phyloP scores from a whole-genome alignment of 2,888 invertebrate genomes.

The Latrodectus hesperus region DNA sequence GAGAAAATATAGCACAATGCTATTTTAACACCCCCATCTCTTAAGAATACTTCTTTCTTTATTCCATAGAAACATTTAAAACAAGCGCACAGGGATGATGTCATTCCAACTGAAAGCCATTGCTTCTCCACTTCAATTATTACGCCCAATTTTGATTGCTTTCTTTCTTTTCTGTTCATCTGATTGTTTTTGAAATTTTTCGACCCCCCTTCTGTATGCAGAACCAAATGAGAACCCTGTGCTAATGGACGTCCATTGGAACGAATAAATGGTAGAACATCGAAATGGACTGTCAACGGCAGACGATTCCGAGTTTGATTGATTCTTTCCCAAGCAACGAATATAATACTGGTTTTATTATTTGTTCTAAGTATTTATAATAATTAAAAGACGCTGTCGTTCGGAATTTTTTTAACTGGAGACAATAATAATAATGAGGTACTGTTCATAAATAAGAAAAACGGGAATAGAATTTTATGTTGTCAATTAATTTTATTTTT shows the following conservation, averaged over 20 bases:
- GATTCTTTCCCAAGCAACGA: constrained; percentile 13
- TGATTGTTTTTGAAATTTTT: constrained; percentile 24
- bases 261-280: background rate
- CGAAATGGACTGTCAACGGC: constrained; percentile 21
- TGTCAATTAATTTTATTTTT: too few species aligned
- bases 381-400: background rate
- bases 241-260: constrained; percentile 22
- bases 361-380: constrained; percentile 2
- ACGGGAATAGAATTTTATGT: too few species aligned
- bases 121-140: constrained; percentile 23
- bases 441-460: too few species aligned
- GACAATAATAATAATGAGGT: too few species aligned
- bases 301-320: constrained; percentile 21
- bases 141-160: constrained; percentile 33
- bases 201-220: background rate
- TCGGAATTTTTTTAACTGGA: background rate
- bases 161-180: constrained; percentile 12
- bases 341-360: background rate
- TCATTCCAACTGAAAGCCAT: constrained; percentile 1
- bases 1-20: too few species aligned
- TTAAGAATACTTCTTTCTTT: background rate
- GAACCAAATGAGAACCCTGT: background rate
- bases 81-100: constrained; percentile 20
- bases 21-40: too few species aligned
- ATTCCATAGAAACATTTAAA: constrained; percentile 15